Evolutionary conservation across 2,113 vertebrate species (phyloP), one percentile per base, ranked within the genome.

Genomic region (Microtus oregoni): DNA sequence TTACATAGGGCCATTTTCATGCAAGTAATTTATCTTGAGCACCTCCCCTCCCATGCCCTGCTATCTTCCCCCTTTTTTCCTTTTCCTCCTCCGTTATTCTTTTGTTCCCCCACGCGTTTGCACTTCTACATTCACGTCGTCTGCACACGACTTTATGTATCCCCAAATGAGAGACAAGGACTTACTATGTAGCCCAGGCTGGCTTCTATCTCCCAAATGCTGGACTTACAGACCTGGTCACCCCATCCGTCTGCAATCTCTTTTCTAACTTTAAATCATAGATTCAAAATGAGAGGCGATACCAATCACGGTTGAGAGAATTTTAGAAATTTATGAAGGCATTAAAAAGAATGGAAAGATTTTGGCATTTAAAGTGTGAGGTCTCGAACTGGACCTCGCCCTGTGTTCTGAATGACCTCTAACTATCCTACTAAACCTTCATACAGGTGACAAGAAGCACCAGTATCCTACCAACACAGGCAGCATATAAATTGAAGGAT

Each of bases 201-300:
- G 28, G 41, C 38, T 86, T 86, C 63, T 65, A 19, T 86, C 82
- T 44, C 38, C 14, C 38, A 47, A 44, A 41, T 32, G 38, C 82
- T 83, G 81, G 22, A 63, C 52, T 82, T 61, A 82, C 0, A 41
- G 24, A 24, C 58, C 58, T 47, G 61, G 38, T 67, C 61, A 67
- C 4, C 58, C 22, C 24, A 65, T 41, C 61, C 47, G 28, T 10
- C 38, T 86, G 15, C 63, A 35, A 86, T 67, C 67, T 86, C n/a
- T 35, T 86, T 86, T 32, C 47, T 13, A 26, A 93, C 12, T 94
- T 22, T 89, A 97, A 90, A 77, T 89, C 35, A 65, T 61, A 87
- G 15, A 17, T 89, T 89, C 52, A 47, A 92, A 63, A 82, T 86
- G 47, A 65, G 13, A 86, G 38, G 9, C 30, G 9, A 52, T 76